These are phyloP conservation scores for Hyphantria cunea DNA, from an alignment of 1,140 invertebrate species.

Conservation along the genomic window DNA sequence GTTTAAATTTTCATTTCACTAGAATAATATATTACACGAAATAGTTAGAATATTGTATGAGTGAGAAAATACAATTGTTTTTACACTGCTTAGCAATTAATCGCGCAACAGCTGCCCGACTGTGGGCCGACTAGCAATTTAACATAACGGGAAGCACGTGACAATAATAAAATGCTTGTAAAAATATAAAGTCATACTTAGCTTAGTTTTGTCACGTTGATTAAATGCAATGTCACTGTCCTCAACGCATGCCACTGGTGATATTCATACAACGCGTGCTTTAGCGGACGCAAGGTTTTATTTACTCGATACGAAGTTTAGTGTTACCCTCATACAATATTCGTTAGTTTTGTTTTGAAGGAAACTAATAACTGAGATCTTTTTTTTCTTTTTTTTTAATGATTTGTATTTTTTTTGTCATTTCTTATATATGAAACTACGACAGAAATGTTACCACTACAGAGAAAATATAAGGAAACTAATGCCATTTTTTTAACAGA, in stretches of 20 bases:
- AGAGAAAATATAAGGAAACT: neutral
- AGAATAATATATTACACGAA: no score
- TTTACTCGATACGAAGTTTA: neutral
- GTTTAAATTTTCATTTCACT: no score
- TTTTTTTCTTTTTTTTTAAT: neutral
- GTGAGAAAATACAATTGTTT: no score
- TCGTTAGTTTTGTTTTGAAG: neutral
- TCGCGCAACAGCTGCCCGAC: no score
- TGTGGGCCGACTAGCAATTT: no score
- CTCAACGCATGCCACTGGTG: neutral
- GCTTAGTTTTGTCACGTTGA: neutral
- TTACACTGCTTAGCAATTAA: no score
- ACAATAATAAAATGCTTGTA: no score
- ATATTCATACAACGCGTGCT: neutral
- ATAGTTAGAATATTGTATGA: no score
- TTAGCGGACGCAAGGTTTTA: neutral
- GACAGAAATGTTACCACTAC: neutral
- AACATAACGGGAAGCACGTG: no score
- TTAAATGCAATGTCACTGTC: neutral
- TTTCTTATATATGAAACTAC: neutral
- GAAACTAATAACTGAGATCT: neutral
- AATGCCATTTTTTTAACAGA: neutral
- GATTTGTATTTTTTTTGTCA: constrained; percentile 1
- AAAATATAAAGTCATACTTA: no score
- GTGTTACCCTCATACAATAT: neutral